A percentile compares a stretch with the other conserved stretches of the same genome.
Conservation (phyloP, 2,888 invertebrate species). For the Drosophila suboccidentalis region DNA sequence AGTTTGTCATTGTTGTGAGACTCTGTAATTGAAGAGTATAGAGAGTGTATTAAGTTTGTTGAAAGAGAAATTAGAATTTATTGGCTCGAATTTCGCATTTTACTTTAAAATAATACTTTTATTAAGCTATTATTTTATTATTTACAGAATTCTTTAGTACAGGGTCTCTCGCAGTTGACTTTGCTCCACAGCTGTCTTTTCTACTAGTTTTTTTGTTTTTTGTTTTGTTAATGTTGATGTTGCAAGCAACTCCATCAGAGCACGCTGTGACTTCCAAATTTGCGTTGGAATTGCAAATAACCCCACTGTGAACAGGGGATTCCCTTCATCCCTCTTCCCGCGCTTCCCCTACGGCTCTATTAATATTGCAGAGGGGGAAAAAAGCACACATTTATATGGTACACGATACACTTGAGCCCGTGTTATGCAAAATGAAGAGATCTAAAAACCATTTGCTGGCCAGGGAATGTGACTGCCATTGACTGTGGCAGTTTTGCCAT, state of each 20-base stretch:
- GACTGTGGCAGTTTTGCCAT: constrained; percentile 12
- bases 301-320: constrained; percentile 21
- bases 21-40: neutral
- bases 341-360: neutral
- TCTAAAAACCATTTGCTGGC: constrained; percentile 42
- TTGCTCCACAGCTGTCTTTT: neutral
- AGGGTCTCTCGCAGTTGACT: neutral
- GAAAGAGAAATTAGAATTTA: too few species aligned
- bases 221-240: constrained; percentile 41
- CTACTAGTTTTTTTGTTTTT: neutral
- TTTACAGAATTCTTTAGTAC: neutral
- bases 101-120: too few species aligned
- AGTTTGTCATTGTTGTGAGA: neutral
- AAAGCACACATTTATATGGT: constrained; percentile 31
- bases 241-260: constrained; percentile 38
- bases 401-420: constrained; percentile 37
- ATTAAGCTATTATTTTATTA: too few species aligned
- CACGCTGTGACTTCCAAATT: constrained; percentile 49
- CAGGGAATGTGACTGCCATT: constrained; percentile 17
- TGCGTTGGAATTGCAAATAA: constrained; percentile 64
- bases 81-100: too few species aligned
- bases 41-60: neutral
- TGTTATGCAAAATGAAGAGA: constrained; percentile 51
- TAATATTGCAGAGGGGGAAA: constrained; percentile 33
- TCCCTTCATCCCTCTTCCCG: too few species aligned